These are phyloP conservation scores for Fregetta grallaria DNA, from an alignment of 2,113 vertebrate species.

Conservation along the genomic window DNA sequence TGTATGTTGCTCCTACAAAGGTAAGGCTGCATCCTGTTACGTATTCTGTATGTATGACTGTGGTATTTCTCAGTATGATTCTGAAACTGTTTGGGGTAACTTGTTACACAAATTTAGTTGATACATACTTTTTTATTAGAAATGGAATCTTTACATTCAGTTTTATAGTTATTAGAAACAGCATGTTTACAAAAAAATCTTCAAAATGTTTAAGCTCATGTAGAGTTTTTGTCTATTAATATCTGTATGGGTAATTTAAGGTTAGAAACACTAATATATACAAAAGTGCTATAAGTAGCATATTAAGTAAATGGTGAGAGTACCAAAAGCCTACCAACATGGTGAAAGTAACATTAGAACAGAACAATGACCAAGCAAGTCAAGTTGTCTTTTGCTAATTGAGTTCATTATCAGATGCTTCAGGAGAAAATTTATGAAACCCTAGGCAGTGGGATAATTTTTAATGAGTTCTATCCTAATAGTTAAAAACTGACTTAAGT, in stretches of 20 bases:
- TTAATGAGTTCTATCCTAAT: background rate
- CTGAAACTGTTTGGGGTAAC: background rate
- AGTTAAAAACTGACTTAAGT: background rate
- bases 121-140: background rate
- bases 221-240: background rate
- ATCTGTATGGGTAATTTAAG: background rate
- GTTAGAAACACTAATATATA: background rate
- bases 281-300: background rate
- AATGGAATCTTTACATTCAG: background rate
- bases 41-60: background rate
- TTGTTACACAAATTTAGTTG: background rate
- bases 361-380: background rate
- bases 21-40: constrained; percentile 8
- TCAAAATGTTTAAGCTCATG: background rate
- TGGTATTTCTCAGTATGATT: background rate
- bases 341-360: background rate
- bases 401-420: background rate
- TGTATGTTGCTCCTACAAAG: constrained; percentile 76
- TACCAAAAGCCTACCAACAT: background rate
- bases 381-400: background rate
- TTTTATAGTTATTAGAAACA: background rate
- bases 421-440: background rate
- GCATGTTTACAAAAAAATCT: background rate
- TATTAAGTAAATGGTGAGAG: background rate
- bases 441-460: background rate